phyloP scores from a whole-genome alignment of 37 sponge, comb jelly and placozoan species.

The Spongilla lacustris region DNA sequence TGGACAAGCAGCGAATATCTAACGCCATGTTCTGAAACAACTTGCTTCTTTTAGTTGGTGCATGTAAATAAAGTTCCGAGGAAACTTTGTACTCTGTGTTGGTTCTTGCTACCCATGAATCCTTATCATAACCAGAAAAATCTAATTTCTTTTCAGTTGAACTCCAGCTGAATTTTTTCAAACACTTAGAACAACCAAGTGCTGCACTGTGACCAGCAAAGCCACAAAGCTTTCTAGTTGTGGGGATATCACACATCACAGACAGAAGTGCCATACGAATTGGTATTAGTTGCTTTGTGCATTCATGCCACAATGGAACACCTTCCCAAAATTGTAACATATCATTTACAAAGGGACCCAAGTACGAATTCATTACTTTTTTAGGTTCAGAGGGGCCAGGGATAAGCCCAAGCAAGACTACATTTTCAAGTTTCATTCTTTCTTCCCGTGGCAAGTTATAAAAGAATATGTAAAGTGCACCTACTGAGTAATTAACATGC shows the following conservation, averaged over 20 bases:
- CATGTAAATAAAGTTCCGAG: background rate
- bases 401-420: slow-evolving; percentile 25
- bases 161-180: slow-evolving; percentile 9
- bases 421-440: slow-evolving; percentile 19
- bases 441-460: slow-evolving; percentile 27
- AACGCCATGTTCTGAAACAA: slow-evolving; percentile 27
- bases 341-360: slow-evolving; percentile 41
- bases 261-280: slow-evolving; percentile 19
- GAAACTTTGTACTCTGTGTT: background rate
- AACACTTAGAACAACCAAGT: slow-evolving; percentile 45
- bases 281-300: background rate
- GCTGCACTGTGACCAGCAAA: slow-evolving; percentile 50
- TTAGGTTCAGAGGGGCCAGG: slow-evolving; percentile 38
- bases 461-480: slow-evolving; percentile 24
- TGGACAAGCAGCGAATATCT: slow-evolving; percentile 34
- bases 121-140: slow-evolving; percentile 30
- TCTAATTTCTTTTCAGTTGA: slow-evolving; percentile 43
- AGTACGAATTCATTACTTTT: slow-evolving; percentile 4
- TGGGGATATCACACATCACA: slow-evolving; percentile 48
- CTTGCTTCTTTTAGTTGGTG: background rate
- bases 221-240: slow-evolving; percentile 56
- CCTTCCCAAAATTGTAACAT: slow-evolving; percentile 21
- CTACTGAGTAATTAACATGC: slow-evolving; percentile 20
- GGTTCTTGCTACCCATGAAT: slow-evolving; percentile 11
- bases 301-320: slow-evolving; percentile 1